phyloP scores from a whole-genome alignment of 2,113 vertebrate genomes.

The Oreocharis arfaki region DNA sequence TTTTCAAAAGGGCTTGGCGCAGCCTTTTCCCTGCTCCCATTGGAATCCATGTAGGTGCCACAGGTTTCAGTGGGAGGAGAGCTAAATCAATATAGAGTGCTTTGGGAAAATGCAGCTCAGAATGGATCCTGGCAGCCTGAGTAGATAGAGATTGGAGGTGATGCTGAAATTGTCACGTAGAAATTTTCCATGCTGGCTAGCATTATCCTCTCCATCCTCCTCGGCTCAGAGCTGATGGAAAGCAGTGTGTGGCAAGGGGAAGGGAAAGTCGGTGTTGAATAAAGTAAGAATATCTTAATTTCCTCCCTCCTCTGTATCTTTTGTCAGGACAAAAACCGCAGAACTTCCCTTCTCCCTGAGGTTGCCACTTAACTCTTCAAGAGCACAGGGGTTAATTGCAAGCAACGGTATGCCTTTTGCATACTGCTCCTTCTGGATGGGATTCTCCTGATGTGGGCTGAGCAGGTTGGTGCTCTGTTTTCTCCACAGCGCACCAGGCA shows the following conservation, averaged over 20 bases:
- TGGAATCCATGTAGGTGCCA: slow-evolving; percentile 31
- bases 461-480: neutral
- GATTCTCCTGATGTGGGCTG: neutral
- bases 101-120: slow-evolving; percentile 22
- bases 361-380: neutral
- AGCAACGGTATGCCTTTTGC: neutral
- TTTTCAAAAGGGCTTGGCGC: slow-evolving; percentile 18
- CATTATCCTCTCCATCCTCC: neutral
- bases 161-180: slow-evolving; percentile 47
- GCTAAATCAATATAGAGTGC: slow-evolving; percentile 23
- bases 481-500: neutral
- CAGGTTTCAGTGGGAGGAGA: neutral
- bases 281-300: neutral
- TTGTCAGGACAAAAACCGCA: neutral
- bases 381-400: rapidly evolving
- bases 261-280: neutral
- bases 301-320: neutral
- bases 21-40: neutral
- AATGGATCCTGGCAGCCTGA: slow-evolving; percentile 29
- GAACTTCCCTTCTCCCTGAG: neutral
- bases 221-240: slow-evolving; percentile 23
- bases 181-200: slow-evolving; percentile 55
- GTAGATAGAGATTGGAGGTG: slow-evolving; percentile 43
- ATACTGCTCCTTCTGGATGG: neutral
- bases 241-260: neutral